phyloP scores from a whole-genome alignment of 1,140 invertebrate genomes.

The Lanistes nyassanus region DNA sequence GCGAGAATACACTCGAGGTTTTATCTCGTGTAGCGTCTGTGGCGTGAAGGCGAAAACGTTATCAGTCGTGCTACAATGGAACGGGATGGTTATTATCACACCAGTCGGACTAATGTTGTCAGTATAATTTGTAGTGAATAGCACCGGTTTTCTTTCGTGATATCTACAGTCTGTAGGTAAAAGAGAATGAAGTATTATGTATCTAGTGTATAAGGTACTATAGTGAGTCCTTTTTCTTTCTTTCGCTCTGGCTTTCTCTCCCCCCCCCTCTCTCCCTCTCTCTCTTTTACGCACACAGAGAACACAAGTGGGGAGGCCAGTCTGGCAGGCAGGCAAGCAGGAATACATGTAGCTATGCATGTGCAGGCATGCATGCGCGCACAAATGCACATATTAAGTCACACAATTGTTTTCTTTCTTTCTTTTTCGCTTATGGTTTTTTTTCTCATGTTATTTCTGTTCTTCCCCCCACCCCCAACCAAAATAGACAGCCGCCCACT shows the following conservation, averaged over 20 bases:
- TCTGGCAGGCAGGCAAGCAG: not conserved
- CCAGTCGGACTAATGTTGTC: not conserved
- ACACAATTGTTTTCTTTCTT: too few species aligned
- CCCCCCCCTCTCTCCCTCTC: slow-evolving; percentile 12
- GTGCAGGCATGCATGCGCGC: not conserved
- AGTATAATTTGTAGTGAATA: not conserved
- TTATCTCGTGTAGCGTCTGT: too few species aligned
- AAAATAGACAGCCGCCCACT: too few species aligned
- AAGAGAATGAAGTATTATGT: not conserved
- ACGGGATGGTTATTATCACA: not conserved
- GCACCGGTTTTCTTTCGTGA: not conserved
- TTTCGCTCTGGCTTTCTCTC: slow-evolving; percentile 21
- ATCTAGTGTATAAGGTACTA: not conserved
- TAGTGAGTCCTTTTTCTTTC: not conserved
- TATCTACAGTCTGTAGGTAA: not conserved
- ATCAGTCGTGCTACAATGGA: too few species aligned
- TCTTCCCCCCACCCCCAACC: too few species aligned
- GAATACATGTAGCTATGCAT: not conserved
- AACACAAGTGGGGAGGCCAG: not conserved
- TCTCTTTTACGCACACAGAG: not conserved
- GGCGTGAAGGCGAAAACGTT: too few species aligned
- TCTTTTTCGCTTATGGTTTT: too few species aligned
- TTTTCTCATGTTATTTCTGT: too few species aligned
- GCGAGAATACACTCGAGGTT: too few species aligned
- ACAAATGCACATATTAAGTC: not conserved